Base-by-base conservation (phyloP, 1,140 invertebrate genomes). In the Heliconius congener region DNA sequence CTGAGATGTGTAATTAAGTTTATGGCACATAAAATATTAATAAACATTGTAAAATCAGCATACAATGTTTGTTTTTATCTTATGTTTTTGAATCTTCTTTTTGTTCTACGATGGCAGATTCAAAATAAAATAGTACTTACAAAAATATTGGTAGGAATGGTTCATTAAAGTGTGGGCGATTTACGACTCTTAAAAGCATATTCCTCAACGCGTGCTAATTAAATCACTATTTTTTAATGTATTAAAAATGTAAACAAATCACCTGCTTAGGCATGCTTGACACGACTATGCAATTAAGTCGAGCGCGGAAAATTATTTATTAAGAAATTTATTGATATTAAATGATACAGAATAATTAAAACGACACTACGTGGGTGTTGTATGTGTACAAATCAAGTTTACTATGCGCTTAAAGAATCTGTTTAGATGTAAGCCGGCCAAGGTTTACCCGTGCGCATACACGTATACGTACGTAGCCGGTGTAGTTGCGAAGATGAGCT, bases 401-500 rank as follows among this genome's bases (percentile, higher is more conserved):
- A n/a, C 74, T 77, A 55, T 71, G 70, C 50, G 70, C 70, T 71
- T 71, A 5, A 77, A 71, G 76, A 78, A 73, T 73, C 71, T 73
- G 78, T 80, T 76, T 52, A 80, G 60, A 71, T 74, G 66, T 70
- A 83, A 83, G 52, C 73, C 76, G 82, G 79, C 76, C 82, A 83
- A 83, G 82, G 82, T 81, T 83, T 76, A 27, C 39, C 70, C 71
- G 37, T 73, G 78, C 34, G 74, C 77, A 77, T 80, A 72, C 71
- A 66, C 34, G 34, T 37, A 37, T 71, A 19, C 34, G 27, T 72
- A 73, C 39, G 74, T 80, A 80, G 77, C 78, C 74, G 78, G 78
- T 80, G 76, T 79, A 74, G 81, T 77, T 80, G 81, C 81, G 72
- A 82, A 80, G 74, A 82, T 76, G 81, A 79, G 81, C 76, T 79